Evolutionary conservation across 2,113 vertebrate species (phyloP).

Genomic region (Thymallus thymallus): DNA sequence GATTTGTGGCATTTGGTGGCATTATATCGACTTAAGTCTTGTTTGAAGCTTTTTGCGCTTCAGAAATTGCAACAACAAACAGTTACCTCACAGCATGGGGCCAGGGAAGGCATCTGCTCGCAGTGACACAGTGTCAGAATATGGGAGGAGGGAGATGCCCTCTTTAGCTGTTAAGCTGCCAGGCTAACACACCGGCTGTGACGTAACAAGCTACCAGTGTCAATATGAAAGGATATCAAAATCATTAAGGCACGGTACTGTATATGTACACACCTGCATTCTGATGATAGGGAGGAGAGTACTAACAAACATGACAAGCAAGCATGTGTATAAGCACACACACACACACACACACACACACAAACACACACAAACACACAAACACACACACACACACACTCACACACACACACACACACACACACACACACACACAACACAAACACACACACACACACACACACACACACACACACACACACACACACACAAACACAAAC

Average conservation of each 20-base stretch:
- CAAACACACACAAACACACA: too few species aligned
- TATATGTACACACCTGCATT: slow-evolving; percentile 4
- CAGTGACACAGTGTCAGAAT: slow-evolving; percentile 29
- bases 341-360: too few species aligned
- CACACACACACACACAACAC: too few species aligned
- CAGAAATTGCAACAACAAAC: slow-evolving; percentile 49
- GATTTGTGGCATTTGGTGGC: slow-evolving; percentile 51
- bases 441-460: too few species aligned
- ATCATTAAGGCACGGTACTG: neutral
- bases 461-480: neutral
- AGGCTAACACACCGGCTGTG: neutral
- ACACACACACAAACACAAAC: too few species aligned
- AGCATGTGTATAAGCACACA: too few species aligned
- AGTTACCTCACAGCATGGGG: slow-evolving; percentile 38
- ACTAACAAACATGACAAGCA: neutral
- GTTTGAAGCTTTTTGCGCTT: slow-evolving; percentile 42
- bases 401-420: slow-evolving; percentile 23
- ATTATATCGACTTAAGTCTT: slow-evolving; percentile 44
- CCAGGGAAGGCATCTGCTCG: slow-evolving; percentile 48
- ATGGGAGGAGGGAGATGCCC: slow-evolving; percentile 17
- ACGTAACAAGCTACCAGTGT: neutral
- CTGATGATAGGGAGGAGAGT: neutral
- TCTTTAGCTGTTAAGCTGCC: slow-evolving; percentile 7
- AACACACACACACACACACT: neutral
- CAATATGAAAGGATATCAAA: neutral